Conservation (phyloP, 2,113 vertebrate species). For the Dromaius novaehollandiae region DNA sequence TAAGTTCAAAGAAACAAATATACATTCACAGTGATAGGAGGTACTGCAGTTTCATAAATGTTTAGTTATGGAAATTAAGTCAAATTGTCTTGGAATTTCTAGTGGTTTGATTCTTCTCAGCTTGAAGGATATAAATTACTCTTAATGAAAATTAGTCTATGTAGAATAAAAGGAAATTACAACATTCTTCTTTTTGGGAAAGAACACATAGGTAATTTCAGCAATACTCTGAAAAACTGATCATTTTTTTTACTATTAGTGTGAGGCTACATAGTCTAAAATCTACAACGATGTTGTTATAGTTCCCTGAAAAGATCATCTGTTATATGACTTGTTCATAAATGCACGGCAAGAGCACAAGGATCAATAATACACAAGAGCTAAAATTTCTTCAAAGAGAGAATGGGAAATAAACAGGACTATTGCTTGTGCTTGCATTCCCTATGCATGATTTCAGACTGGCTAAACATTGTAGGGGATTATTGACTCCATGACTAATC, state of each 20-base stretch:
- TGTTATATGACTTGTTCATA: background rate
- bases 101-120: background rate
- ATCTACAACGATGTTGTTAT: background rate
- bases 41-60: background rate
- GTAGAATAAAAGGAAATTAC: background rate
- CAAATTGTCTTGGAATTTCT: background rate
- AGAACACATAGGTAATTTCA: background rate
- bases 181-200: background rate
- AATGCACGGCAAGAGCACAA: background rate
- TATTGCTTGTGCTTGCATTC: background rate
- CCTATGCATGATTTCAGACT: background rate
- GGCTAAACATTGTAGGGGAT: background rate
- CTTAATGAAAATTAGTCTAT: background rate
- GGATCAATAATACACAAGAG: background rate
- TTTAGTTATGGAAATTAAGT: background rate
- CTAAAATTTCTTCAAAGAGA: background rate
- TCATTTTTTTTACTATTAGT: background rate
- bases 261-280: background rate
- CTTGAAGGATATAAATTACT: background rate
- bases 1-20: background rate
- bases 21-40: background rate
- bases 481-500: background rate
- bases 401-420: background rate
- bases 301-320: background rate
- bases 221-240: background rate